Percentiles rank a stretch among this genome's conserved stretches.
Evolutionary conservation across 1,140 invertebrate genomes (phyloP).

Genomic region (Luehdorfia chinensis): DNA sequence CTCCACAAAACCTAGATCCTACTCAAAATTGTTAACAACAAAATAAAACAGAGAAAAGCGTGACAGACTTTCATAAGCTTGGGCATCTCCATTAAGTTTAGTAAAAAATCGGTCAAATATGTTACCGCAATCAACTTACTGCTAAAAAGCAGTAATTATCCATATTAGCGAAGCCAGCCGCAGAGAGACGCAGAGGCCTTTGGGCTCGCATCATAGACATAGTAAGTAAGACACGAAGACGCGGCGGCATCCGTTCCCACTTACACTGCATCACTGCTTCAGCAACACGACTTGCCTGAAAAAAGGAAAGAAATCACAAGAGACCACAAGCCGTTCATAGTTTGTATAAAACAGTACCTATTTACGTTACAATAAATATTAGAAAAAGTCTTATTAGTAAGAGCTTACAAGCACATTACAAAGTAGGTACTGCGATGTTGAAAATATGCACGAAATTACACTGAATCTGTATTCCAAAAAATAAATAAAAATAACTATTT

Average conservation of each 20-base stretch:
- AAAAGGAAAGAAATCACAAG: too few species aligned
- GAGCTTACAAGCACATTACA: too few species aligned
- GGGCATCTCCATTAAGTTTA: too few species aligned
- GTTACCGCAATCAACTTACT: conserved; percentile 38
- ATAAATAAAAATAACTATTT: too few species aligned
- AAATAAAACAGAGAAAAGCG: too few species aligned
- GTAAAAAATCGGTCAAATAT: too few species aligned
- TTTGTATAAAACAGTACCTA: neutral
- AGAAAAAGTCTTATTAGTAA: neutral
- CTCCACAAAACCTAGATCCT: too few species aligned
- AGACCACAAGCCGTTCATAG: neutral
- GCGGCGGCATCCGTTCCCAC: conserved; percentile 57
- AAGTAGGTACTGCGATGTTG: too few species aligned
- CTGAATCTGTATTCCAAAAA: neutral
- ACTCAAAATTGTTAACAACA: too few species aligned
- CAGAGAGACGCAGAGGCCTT: conserved; percentile 46
- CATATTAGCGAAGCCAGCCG: conserved; percentile 61
- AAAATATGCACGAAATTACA: too few species aligned
- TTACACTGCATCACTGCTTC: conserved; percentile 56
- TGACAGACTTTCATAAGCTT: too few species aligned
- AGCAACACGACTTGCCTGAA: conserved; percentile 42
- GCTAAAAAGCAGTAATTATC: conserved; percentile 61
- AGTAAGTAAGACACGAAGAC: conserved; percentile 33
- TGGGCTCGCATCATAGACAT: conserved; percentile 57
- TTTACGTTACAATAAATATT: neutral